Base-by-base conservation (phyloP, 1,140 invertebrate genomes). In the Pygmarrhopalites habei region DNA sequence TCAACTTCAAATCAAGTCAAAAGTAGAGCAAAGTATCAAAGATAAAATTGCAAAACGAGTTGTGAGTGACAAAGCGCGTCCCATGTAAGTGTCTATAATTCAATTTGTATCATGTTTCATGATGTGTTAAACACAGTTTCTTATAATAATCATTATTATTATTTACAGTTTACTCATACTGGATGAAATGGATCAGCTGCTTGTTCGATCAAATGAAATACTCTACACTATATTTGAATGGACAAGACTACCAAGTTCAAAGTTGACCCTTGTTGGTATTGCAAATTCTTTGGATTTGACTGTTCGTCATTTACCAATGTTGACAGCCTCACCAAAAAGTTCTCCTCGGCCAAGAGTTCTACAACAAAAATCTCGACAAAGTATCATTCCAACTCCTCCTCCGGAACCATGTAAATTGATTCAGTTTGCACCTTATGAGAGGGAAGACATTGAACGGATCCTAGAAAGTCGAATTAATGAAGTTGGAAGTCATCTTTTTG, bases 221-320 rank as follows among this genome's bases (percentile, higher is more conserved):
- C 76, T 98, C 15, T 97, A 97, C 75, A 86, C 86, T 1, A 85
- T 98, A 65, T 98, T 98, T 77, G 91, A 94, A 73, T 96, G 92
- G 92, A 90, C 94, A 0, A 80, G 85, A 0, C 74, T 85, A 44
- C 69, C 75, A 0, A 77, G 83, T 32, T 87, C 86, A 0, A 84
- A 83, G 52, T 72, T 98, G 0, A 82, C 96, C 62, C 77, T 99
- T 1, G 81, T 98, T 49, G 95, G 94, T 29, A 89, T 98, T 71
- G 90, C 95, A 17, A 99, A 99, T 79, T 86, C 93, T n/a, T 79
- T 98, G 57, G 94, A 98, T 80, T 79, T 98, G 32, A 96, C 92
- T 0, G 90, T 95, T 74, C 81, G 93, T n/a, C 82, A 89, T 52
- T 77, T 98, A 49, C 90, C 93, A 28, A 80, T 92, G 61, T 79